Percentiles rank a stretch among this genome's conserved stretches.
These are phyloP conservation scores for Lochmaea capreae DNA, from an alignment of 2,888 invertebrate species.

Conservation along the genomic window DNA sequence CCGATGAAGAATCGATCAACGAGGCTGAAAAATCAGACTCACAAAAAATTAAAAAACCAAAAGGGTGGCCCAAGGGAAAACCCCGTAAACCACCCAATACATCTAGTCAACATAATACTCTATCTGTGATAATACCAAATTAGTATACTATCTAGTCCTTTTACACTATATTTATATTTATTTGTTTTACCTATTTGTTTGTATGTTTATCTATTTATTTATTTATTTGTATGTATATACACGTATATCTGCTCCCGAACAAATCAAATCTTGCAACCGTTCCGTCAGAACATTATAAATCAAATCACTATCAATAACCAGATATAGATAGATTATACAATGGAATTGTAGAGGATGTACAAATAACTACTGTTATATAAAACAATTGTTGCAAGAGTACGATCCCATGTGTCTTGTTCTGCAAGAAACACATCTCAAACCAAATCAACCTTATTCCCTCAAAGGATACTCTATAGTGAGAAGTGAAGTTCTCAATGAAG, in stretches of 20 bases:
- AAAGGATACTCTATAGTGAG: conserved; percentile 17
- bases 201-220: conserved; percentile 9
- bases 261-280: neutral
- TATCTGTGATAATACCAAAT: too few relatives aligned
- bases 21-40: too few relatives aligned
- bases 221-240: neutral
- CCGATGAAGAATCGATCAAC: too few relatives aligned
- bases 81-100: conserved; percentile 13
- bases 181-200: neutral
- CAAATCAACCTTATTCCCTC: conserved; percentile 7
- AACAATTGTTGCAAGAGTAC: too few relatives aligned
- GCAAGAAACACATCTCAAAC: too few relatives aligned
- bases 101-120: too few relatives aligned
- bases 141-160: conserved; percentile 1
- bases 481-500: neutral
- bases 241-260: neutral
- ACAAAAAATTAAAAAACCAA: neutral
- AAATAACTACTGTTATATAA: too few relatives aligned
- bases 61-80: conserved; percentile 22
- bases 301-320: too few relatives aligned
- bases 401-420: too few relatives aligned
- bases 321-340: too few relatives aligned
- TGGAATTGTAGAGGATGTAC: too few relatives aligned
- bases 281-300: too few relatives aligned
- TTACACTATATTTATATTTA: neutral